Percentiles rank a stretch among this genome's conserved stretches.
Conservation (phyloP, 1,140 invertebrate genomes). For the Cardiocondyla obscurior region DNA sequence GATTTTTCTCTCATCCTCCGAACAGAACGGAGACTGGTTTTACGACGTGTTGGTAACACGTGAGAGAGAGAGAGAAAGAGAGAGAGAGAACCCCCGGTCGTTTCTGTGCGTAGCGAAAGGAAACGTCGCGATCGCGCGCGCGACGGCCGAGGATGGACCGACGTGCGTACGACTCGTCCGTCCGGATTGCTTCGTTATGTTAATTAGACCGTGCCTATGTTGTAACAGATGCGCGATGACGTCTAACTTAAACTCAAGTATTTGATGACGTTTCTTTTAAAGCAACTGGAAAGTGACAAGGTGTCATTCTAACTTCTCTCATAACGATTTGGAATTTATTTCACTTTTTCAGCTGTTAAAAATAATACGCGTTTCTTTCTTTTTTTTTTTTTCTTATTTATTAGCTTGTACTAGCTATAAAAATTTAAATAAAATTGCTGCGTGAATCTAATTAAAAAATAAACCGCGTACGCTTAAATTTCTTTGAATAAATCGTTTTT, state of each 20-base stretch:
- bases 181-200: conserved; percentile 39
- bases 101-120: conserved; percentile 2
- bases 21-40: conserved; percentile 44
- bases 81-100: too few relatives aligned
- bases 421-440: neutral
- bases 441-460: neutral
- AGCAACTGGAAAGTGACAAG: neutral
- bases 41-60: conserved; percentile 1
- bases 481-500: neutral
- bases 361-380: neutral
- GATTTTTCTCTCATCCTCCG: conserved; percentile 14
- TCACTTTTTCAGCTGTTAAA: neutral
- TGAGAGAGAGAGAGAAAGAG: too few relatives aligned
- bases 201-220: conserved; percentile 20
- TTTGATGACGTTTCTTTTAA: neutral
- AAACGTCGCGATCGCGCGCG: neutral
- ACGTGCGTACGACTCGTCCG: neutral
- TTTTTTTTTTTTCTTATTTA: too few relatives aligned
- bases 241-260: neutral
- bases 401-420: neutral
- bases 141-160: neutral
- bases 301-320: neutral
- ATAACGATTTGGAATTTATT: conserved; percentile 12
- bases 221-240: conserved; percentile 26
- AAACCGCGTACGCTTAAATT: neutral